These are phyloP conservation scores for Mesodorylaimus sp. DNA, from an alignment of 2,888 invertebrate species.

Conservation along the genomic window DNA sequence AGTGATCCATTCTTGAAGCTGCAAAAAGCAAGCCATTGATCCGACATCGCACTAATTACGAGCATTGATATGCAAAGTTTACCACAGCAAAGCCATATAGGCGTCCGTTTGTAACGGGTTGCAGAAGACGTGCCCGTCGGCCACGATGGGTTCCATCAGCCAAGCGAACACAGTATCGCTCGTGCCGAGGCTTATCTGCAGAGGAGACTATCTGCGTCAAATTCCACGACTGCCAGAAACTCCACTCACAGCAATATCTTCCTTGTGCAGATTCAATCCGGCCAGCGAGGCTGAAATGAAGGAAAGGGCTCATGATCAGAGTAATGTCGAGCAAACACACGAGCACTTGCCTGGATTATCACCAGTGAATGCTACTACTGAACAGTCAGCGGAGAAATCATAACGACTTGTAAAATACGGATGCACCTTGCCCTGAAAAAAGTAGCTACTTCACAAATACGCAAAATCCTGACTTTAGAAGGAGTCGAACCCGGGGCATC, in stretches of 20 bases:
- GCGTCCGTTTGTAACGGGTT: slow-evolving; percentile 58
- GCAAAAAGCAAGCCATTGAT: too few species aligned
- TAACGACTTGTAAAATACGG: slow-evolving; percentile 66
- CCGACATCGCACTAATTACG: not conserved
- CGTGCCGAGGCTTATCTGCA: slow-evolving; percentile 47
- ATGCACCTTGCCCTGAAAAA: slow-evolving; percentile 53
- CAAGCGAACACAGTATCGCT: slow-evolving; percentile 72
- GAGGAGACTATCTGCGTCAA: not conserved
- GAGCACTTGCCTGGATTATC: slow-evolving; percentile 64
- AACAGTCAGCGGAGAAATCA: slow-evolving; percentile 58
- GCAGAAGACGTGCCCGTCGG: slow-evolving; percentile 69
- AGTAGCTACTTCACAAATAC: too few species aligned
- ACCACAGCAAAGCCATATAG: slow-evolving; percentile 78
- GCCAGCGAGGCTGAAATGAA: slow-evolving; percentile 32
- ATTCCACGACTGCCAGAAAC: not conserved
- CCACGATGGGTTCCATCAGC: too few species aligned
- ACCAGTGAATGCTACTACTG: slow-evolving; percentile 72
- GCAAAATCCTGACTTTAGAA: too few species aligned
- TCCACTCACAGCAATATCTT: slow-evolving; percentile 64
- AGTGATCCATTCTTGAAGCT: slow-evolving; percentile 70
- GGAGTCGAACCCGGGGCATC: too few species aligned
- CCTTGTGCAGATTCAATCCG: slow-evolving; percentile 58
- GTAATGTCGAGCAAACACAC: not conserved
- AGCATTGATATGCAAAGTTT: too few species aligned
- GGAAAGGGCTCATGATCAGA: not conserved